These are phyloP conservation scores for Gracilinanus agilis DNA, from an alignment of 2,113 vertebrate genomes.

Conservation along the genomic window DNA sequence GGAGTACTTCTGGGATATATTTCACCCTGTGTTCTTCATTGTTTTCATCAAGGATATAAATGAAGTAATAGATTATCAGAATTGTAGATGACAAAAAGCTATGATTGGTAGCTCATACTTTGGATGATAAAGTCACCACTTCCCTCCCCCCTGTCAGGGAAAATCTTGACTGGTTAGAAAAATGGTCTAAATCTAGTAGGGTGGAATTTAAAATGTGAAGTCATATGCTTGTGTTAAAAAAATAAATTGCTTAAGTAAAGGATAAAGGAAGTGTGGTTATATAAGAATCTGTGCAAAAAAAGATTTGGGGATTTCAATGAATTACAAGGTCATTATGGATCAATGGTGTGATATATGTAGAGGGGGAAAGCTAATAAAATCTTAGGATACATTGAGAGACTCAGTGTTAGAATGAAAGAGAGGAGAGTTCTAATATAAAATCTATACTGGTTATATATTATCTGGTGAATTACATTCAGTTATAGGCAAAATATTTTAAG, in stretches of 20 bases:
- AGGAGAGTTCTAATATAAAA: too few species aligned
- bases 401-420: too few species aligned
- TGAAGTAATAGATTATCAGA: background rate
- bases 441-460: too few species aligned
- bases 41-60: background rate
- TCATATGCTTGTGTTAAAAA: background rate
- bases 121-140: background rate
- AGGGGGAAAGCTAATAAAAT: too few species aligned
- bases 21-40: background rate
- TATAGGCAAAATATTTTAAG: too few species aligned
- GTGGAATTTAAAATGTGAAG: background rate
- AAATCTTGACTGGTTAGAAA: background rate
- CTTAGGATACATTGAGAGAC: too few species aligned
- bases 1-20: background rate
- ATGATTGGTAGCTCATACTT: background rate
- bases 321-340: too few species aligned
- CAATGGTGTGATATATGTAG: too few species aligned
- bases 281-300: background rate
- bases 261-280: background rate
- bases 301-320: too few species aligned
- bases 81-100: background rate
- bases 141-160: too few species aligned
- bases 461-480: too few species aligned
- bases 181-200: background rate
- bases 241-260: background rate